Percentiles rank a stretch among this genome's conserved stretches.
Evolutionary conservation across 2,797 vertebrate genomes (phyloP).

Genomic region (Taeniopygia guttata): DNA sequence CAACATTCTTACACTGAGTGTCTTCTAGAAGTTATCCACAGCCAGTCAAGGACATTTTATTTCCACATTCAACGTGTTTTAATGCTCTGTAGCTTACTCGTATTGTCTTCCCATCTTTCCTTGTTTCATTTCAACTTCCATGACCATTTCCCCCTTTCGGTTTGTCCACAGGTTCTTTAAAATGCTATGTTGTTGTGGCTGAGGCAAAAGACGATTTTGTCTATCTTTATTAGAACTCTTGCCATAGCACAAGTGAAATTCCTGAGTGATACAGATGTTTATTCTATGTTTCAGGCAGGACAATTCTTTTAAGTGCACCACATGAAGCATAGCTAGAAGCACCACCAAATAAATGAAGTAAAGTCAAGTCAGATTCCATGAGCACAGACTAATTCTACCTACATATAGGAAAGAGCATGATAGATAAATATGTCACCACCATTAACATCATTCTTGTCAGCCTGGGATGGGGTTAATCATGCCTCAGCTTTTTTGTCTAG

Average conservation of each 20-base stretch:
- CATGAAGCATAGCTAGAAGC: not conserved
- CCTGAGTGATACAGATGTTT: not conserved
- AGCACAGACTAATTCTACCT: not conserved
- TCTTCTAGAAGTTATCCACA: not conserved
- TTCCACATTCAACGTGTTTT: not conserved
- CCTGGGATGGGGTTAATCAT: not conserved
- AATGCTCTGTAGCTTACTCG: not conserved
- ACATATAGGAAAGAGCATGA: not conserved
- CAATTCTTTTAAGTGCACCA: not conserved
- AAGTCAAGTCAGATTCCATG: not conserved
- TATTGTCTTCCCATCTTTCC: not conserved
- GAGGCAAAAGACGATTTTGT: not conserved
- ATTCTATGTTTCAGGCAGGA: not conserved
- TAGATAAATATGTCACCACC: not conserved
- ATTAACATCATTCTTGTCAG: not conserved
- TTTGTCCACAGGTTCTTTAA: not conserved
- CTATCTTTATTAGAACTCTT: not conserved
- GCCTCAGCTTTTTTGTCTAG: not conserved
- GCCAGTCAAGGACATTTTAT: not conserved
- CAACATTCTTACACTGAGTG: not conserved
- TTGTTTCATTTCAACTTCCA: not conserved
- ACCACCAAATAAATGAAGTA: not conserved
- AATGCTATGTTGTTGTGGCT: not conserved
- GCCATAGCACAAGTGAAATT: not conserved
- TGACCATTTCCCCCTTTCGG: not conserved